Evolutionary conservation across 1,140 invertebrate species (phyloP).

Genomic region (Meloidogyne floridensis): DNA sequence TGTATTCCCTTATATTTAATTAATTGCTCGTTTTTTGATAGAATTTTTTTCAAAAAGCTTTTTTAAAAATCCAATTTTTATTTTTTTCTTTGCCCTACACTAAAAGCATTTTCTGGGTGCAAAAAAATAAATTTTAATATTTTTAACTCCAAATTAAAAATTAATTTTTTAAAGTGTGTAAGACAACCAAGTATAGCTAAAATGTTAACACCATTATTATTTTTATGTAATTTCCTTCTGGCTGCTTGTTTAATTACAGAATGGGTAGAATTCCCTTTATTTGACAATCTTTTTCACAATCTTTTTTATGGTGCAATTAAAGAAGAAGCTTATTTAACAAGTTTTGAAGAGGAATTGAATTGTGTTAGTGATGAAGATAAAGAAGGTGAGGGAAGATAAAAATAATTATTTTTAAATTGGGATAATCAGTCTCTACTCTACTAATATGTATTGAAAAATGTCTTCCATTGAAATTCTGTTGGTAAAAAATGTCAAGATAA

Average conservation of each 20-base stretch:
- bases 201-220: constrained; percentile 43
- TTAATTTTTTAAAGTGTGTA: constrained; percentile 28
- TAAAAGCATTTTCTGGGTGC: too few species aligned
- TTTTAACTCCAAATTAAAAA: too few species aligned
- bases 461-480: too few species aligned
- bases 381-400: constrained; percentile 16
- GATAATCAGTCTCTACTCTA: background rate
- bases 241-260: constrained; percentile 27
- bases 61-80: too few species aligned
- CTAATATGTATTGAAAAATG: too few species aligned
- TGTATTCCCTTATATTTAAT: too few species aligned
- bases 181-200: constrained; percentile 35
- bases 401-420: background rate
- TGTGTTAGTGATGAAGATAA: constrained; percentile 41
- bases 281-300: constrained; percentile 36
- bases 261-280: constrained; percentile 33
- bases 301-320: constrained; percentile 39
- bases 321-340: constrained; percentile 34
- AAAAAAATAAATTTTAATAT: too few species aligned
- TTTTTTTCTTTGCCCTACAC: too few species aligned
- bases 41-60: too few species aligned
- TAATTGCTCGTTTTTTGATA: too few species aligned
- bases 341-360: constrained; percentile 33
- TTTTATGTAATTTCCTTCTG: constrained; percentile 33
- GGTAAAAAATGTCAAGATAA: too few species aligned